These are phyloP conservation scores for Atta colombica DNA, from an alignment of 1,140 invertebrate species.

Conservation along the genomic window DNA sequence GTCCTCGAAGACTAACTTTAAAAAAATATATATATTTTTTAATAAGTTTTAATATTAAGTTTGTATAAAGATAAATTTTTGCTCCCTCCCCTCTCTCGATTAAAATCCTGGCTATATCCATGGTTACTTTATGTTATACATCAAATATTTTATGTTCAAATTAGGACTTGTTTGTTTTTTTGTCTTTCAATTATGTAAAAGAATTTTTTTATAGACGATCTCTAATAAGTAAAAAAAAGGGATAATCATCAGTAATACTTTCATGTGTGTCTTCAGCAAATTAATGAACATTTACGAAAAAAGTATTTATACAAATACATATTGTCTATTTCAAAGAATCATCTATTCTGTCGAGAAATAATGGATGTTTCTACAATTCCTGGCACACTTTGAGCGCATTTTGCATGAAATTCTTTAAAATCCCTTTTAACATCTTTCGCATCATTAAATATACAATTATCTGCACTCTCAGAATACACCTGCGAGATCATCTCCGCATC, in stretches of 20 bases:
- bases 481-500: conserved; percentile 24
- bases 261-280: too few species aligned
- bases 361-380: conserved; percentile 33
- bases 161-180: not conserved
- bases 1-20: too few species aligned
- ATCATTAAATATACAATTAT: not conserved
- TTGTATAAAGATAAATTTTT: too few species aligned
- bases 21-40: too few species aligned
- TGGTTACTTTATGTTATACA: not conserved
- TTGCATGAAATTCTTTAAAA: not conserved
- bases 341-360: not conserved
- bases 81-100: too few species aligned
- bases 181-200: not conserved
- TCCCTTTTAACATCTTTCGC: not conserved
- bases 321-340: not conserved
- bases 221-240: not conserved
- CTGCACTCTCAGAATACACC: not conserved
- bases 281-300: too few species aligned
- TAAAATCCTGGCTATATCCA: too few species aligned
- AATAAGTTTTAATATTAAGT: too few species aligned
- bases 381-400: conserved; percentile 49
- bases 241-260: too few species aligned
- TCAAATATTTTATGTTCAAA: not conserved
- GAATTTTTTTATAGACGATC: not conserved
- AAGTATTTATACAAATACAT: not conserved